These are phyloP conservation scores for Cephus runcator DNA, from an alignment of 2,888 invertebrate genomes.

Conservation along the genomic window DNA sequence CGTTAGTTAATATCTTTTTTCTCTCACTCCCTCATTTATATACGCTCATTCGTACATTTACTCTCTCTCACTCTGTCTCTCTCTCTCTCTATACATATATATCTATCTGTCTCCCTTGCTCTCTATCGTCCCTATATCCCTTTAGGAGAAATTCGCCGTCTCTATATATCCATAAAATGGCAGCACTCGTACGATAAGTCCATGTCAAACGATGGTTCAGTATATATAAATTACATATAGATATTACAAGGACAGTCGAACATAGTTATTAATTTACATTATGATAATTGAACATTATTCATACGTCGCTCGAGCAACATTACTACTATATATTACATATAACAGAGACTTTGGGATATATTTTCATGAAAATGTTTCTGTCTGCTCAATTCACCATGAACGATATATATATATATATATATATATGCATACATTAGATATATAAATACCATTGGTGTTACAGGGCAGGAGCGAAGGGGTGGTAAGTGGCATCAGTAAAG, in stretches of 20 bases:
- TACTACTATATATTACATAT: constrained; percentile 2
- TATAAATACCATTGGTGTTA: not conserved
- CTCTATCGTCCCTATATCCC: not conserved
- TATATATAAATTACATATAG: not conserved
- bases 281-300: not conserved
- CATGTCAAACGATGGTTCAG: not conserved
- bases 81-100: too few relatives aligned
- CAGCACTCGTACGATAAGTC: not conserved
- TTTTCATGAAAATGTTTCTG: not conserved
- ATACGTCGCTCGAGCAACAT: not conserved
- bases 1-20: not conserved
- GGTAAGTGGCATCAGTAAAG: not conserved
- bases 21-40: not conserved
- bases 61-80: not conserved
- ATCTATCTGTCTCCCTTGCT: not conserved
- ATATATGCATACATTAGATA: not conserved
- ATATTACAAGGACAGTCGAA: not conserved
- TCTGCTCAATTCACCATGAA: not conserved
- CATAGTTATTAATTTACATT: not conserved
- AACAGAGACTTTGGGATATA: not conserved
- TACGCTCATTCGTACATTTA: not conserved
- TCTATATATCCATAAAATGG: not conserved
- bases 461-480: not conserved
- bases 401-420: not conserved
- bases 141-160: not conserved